Percentiles rank a stretch among this genome's conserved stretches.
Evolutionary conservation across 2,797 vertebrate species (phyloP).

Genomic region (Pipistrellus nathusii): DNA sequence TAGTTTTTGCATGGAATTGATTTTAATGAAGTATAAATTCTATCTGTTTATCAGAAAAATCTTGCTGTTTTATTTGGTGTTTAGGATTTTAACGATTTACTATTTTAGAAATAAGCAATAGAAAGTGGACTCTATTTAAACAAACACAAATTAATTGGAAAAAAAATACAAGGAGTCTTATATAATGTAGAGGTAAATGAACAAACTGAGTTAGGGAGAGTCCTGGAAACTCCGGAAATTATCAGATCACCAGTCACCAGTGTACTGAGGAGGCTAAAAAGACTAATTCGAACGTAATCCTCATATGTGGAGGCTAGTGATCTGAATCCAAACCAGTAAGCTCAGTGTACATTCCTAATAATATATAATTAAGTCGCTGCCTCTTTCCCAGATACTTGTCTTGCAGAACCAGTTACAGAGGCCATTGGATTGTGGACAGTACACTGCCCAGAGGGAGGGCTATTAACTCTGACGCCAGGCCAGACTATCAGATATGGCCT

Average conservation of each 20-base stretch:
- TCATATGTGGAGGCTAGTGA: too few species aligned
- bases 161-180: not conserved
- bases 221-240: not conserved
- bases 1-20: not conserved
- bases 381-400: too few species aligned
- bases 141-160: not conserved
- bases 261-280: not conserved
- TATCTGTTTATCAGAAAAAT: not conserved
- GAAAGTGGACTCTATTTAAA: not conserved
- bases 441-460: too few species aligned
- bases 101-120: not conserved
- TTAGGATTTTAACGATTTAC: conserved; percentile 26
- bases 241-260: not conserved
- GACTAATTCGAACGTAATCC: too few species aligned
- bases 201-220: not conserved
- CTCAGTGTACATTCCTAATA: too few species aligned
- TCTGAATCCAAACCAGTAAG: too few species aligned
- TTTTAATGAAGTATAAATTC: conserved; percentile 1
- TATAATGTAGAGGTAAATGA: not conserved
- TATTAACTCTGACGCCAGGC: too few species aligned
- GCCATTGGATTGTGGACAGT: too few species aligned
- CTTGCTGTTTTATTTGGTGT: not conserved
- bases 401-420: too few species aligned
- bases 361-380: too few species aligned
- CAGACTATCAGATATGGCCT: too few species aligned